Conservation (phyloP, 1,140 invertebrate genomes). For the Neotoxoptera formosana region DNA sequence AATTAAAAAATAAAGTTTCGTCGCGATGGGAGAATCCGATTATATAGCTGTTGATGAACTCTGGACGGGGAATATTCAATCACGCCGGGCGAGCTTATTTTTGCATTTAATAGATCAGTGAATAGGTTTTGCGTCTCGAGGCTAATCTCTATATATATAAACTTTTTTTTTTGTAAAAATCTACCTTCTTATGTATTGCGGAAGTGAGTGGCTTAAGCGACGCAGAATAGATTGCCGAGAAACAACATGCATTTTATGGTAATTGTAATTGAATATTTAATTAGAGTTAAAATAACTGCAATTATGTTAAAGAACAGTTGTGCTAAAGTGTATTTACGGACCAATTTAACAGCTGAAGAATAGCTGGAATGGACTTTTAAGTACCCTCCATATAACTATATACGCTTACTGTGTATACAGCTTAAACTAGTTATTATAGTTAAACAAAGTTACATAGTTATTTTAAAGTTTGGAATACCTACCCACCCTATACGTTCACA, state of each 20-base stretch:
- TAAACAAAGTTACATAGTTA: too few species aligned
- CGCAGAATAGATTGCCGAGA: neutral
- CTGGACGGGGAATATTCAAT: neutral
- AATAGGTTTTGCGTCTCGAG: neutral
- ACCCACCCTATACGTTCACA: too few species aligned
- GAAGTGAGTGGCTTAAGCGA: too few species aligned
- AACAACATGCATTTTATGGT: neutral
- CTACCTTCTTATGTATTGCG: too few species aligned
- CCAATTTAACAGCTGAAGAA: neutral
- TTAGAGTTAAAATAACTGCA: conserved; percentile 16
- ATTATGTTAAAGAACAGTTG: conserved; percentile 2
- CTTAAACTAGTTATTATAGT: too few species aligned
- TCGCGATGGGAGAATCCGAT: neutral
- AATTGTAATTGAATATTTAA: conserved; percentile 9
- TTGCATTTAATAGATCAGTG: neutral
- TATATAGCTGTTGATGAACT: conserved; percentile 9
- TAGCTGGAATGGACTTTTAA: conserved; percentile 18
- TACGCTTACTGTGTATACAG: too few species aligned
- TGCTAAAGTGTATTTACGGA: neutral
- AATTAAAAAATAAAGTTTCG: conserved; percentile 12
- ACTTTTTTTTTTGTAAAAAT: neutral
- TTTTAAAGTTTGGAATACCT: too few species aligned
- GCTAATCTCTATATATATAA: neutral
- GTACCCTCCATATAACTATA: neutral
- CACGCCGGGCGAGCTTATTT: neutral